Base-by-base conservation (phyloP, 2,888 invertebrate genomes). In the Drosophila differens region DNA sequence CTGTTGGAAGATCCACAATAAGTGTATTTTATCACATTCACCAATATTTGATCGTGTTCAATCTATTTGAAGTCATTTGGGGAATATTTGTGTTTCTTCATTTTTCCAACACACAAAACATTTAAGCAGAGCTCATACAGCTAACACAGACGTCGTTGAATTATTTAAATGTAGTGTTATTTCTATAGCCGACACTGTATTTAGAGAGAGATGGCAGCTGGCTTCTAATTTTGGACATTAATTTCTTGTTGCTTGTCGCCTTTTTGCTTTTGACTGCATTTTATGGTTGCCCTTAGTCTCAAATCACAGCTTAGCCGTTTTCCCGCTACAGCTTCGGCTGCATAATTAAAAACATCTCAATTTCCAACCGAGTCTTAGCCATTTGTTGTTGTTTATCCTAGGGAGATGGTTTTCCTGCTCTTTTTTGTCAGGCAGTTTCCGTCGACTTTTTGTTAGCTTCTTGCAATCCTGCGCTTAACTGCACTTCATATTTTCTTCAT, bases 401-500 rank as follows among this genome's bases (percentile, higher is more conserved):
- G 7, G 4, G 2, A 19, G 19, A 35, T 49, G 32, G 25, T 44
- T 33, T 61, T 55, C 7, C n/a, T 30, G 9, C 30, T 1, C 32
- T 10, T 30, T 51, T 44, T 52, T n/a, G 35, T 28, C 35, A 28
- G 35, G 35, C 41, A 44, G 65, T 61, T 63, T 49, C 33, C 19
- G 51, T 65, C 47, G 32, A 28, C 49, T 63, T 54, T 70, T 59
- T 69, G 69, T 64, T 52, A 70, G 57, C 52, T 47, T 44, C 41
- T 67, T 47, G 76, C 32, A 59, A 54, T 39, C 57, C 73, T 82
- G 74, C 70, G 66, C 78, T 76, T 77, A 77, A 79, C 74, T 90
- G 88, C 85, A 81, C 81, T 90, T 88, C 79, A 90, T 88, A 86
- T 86, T 86, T 89, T 89, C 87, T 86, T 89, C 84, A 89, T 81